phyloP scores from a whole-genome alignment of 2,797 vertebrate species.

The Peromyscus nudipes region DNA sequence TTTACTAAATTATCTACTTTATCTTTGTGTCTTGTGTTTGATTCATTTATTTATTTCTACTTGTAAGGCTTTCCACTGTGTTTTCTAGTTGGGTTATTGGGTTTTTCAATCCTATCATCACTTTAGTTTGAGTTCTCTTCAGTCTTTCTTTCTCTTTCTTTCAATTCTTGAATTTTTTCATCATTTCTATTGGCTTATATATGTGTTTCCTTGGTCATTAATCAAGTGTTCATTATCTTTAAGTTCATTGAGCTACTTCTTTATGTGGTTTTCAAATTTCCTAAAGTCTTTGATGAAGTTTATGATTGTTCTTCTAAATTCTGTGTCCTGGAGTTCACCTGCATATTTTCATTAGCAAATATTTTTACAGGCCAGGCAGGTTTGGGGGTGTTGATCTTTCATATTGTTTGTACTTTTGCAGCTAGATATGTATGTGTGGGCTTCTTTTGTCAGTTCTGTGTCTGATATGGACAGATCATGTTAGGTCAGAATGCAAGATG shows the following conservation, averaged over 20 bases:
- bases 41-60: background rate
- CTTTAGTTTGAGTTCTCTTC: background rate
- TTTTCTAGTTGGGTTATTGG: background rate
- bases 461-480: background rate
- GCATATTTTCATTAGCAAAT: background rate
- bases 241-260: background rate
- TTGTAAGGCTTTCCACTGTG: background rate
- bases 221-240: background rate
- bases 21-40: background rate
- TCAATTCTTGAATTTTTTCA: background rate
- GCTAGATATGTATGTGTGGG: background rate
- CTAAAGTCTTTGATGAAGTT: background rate
- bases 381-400: background rate
- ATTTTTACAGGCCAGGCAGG: background rate
- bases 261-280: background rate
- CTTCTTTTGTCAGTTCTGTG: background rate
- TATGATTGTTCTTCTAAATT: background rate
- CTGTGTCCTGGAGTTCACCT: background rate
- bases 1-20: background rate
- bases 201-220: background rate
- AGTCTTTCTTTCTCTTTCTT: background rate
- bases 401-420: background rate
- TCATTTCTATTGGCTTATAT: background rate
- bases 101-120: background rate
- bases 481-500: background rate